These are phyloP conservation scores for Platerodrilus igneus DNA, from an alignment of 2,888 invertebrate species.

Conservation along the genomic window DNA sequence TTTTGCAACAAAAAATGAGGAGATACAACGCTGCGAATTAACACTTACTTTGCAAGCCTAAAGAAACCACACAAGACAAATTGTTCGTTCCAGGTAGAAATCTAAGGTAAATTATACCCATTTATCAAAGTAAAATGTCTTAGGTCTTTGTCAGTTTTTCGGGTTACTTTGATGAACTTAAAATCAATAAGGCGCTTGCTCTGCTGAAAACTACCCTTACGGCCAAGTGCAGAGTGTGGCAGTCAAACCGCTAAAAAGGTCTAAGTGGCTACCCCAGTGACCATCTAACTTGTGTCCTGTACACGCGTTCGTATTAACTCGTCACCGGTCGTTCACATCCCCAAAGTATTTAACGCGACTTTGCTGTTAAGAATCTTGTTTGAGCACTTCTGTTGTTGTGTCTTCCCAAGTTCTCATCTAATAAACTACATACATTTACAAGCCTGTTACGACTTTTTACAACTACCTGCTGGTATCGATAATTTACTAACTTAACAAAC, in stretches of 20 bases:
- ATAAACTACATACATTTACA: too few species aligned
- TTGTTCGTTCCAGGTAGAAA: constrained; percentile 26
- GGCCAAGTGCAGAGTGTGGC: constrained; percentile 34
- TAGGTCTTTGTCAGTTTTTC: constrained; percentile 16
- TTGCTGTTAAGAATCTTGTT: too few species aligned
- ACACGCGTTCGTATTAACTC: constrained; percentile 42
- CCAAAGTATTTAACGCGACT: too few species aligned
- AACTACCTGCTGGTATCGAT: too few species aligned
- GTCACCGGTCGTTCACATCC: constrained; percentile 43
- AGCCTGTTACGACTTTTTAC: too few species aligned
- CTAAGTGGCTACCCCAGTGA: constrained; percentile 43
- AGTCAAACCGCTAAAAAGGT: constrained; percentile 29
- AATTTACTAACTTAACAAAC: too few species aligned
- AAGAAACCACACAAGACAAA: too few species aligned
- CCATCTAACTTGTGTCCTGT: constrained; percentile 43
- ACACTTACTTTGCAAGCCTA: too few species aligned
- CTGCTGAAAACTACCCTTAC: constrained; percentile 44
- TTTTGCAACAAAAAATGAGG: too few species aligned
- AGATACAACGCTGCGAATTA: too few species aligned
- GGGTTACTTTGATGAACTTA: constrained; percentile 31
- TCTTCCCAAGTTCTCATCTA: too few species aligned
- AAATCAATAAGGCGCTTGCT: constrained; percentile 51
- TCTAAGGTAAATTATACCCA: constrained; percentile 25
- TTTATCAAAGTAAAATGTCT: constrained; percentile 34
- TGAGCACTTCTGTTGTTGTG: too few species aligned